These are phyloP conservation scores for Drosophila varians DNA, from an alignment of 1,140 invertebrate genomes.

Conservation along the genomic window DNA sequence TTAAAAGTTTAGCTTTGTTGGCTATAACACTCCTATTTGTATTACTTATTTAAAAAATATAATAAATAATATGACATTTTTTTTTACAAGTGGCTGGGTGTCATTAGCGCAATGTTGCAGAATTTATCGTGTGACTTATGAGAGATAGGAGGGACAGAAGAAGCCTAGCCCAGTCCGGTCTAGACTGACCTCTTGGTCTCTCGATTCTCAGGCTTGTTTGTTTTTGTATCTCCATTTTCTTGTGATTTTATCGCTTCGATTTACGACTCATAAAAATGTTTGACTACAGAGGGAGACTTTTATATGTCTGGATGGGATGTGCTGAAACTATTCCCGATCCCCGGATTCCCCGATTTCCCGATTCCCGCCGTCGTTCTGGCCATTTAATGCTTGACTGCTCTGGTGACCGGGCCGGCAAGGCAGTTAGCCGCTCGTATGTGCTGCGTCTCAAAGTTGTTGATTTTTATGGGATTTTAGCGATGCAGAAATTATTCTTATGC, in stretches of 20 bases:
- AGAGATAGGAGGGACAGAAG: conserved; percentile 41
- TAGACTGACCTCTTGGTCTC: conserved; percentile 35
- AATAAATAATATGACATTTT: too few species aligned
- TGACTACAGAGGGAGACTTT: conserved; percentile 50
- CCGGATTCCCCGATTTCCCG: background rate
- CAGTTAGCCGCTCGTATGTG: conserved; percentile 29
- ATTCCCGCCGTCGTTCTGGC: conserved; percentile 29
- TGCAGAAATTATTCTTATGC: conserved; percentile 69
- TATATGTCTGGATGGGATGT: conserved; percentile 52
- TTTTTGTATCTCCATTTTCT: conserved; percentile 58
- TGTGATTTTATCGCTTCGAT: conserved; percentile 81
- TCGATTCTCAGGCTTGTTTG: conserved; percentile 34
- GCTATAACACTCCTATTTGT: too few species aligned
- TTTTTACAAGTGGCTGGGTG: conserved; percentile 31
- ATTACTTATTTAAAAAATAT: background rate
- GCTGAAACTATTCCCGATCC: conserved; percentile 27
- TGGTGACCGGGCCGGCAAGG: conserved; percentile 51
- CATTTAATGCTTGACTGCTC: conserved; percentile 68
- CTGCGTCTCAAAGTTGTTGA: conserved; percentile 43
- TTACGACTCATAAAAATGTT: conserved; percentile 81
- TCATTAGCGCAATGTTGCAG: conserved; percentile 81
- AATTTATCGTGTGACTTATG: conserved; percentile 78
- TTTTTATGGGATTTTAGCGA: conserved; percentile 75
- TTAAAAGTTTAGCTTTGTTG: background rate
- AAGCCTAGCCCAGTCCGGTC: conserved; percentile 20